Conservation (phyloP, 2,797 vertebrate genomes). For the Etheostoma nigrum region DNA sequence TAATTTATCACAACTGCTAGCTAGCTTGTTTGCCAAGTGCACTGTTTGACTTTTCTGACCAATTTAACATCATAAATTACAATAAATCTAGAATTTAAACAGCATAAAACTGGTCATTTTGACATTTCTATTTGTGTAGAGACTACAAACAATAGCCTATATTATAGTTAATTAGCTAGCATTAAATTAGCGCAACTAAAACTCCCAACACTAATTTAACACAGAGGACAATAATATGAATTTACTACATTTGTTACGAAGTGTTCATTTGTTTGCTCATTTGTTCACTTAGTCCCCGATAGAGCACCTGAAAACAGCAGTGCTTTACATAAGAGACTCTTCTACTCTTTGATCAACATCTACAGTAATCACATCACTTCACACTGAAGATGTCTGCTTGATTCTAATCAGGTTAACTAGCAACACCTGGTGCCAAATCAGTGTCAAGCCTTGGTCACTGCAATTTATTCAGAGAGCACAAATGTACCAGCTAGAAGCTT, state of each 20-base stretch:
- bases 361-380: conserved; percentile 39
- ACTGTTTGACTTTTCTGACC: not conserved
- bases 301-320: conserved; percentile 20
- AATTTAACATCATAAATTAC: not conserved
- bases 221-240: not conserved
- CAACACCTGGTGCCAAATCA: conserved; percentile 55
- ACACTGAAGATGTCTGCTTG: conserved; percentile 41
- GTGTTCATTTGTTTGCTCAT: conserved; percentile 19
- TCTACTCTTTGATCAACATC: conserved; percentile 26
- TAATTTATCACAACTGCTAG: not conserved
- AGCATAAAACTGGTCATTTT: not conserved
- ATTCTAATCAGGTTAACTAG: conserved; percentile 53
- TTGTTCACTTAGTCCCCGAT: conserved; percentile 8
- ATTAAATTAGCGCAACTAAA: not conserved
- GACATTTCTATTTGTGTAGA: not conserved
- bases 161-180: not conserved
- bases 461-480: conserved; percentile 15
- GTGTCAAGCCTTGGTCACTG: conserved; percentile 22
- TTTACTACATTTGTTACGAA: not conserved
- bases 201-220: not conserved
- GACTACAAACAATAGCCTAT: not conserved
- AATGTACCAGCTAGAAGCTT: conserved; percentile 2
- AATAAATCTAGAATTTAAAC: not conserved
- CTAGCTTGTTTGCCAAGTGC: not conserved
- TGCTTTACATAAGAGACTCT: conserved; percentile 33